phyloP scores from a whole-genome alignment of 1,140 invertebrate genomes.

The Sinonovacula constricta region DNA sequence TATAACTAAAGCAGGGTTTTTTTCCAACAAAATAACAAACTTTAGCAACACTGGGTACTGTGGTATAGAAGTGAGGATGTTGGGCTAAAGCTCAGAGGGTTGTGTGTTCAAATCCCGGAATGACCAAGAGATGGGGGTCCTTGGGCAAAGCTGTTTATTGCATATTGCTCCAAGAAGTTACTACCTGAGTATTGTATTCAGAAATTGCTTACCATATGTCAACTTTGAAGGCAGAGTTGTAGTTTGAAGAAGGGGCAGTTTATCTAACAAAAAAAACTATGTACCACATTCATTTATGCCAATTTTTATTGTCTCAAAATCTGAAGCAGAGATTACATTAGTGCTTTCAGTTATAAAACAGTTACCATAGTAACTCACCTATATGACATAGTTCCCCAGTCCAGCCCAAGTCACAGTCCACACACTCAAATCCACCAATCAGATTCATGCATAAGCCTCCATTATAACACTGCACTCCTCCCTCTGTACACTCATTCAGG shows the following conservation, averaged over 20 bases:
- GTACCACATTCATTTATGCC: not conserved
- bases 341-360: not conserved
- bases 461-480: slow-evolving; percentile 33
- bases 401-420: slow-evolving; percentile 44
- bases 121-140: too few species aligned
- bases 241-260: not conserved
- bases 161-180: too few species aligned
- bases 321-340: not conserved
- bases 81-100: too few species aligned
- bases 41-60: too few species aligned
- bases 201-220: too few species aligned
- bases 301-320: not conserved
- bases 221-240: not conserved
- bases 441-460: slow-evolving; percentile 45
- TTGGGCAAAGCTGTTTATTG: too few species aligned
- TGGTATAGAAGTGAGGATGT: too few species aligned
- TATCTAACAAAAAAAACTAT: too few species aligned
- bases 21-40: too few species aligned
- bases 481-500: slow-evolving; percentile 36
- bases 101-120: too few species aligned
- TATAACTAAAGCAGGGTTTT: too few species aligned
- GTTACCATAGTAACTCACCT: slow-evolving; percentile 19
- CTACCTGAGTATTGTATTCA: too few species aligned
- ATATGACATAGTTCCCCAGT: slow-evolving; percentile 43
- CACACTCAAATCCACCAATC: slow-evolving; percentile 45